Percentiles rank a stretch among this genome's conserved stretches.
phyloP scores from a whole-genome alignment of 1,140 invertebrate species.

The Trinorchestia longiramus region DNA sequence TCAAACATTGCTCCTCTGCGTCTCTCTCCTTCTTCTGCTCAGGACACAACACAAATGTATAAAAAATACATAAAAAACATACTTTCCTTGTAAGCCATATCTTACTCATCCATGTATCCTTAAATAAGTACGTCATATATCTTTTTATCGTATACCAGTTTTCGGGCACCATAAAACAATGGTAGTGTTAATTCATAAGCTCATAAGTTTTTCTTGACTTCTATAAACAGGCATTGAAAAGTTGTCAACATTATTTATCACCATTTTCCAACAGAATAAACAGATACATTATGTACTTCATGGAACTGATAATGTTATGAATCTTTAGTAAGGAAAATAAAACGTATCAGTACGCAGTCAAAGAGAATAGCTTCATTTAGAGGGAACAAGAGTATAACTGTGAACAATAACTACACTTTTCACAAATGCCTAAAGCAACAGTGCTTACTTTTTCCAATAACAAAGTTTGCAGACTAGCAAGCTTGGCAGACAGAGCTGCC shows the following conservation, averaged over 20 bases:
- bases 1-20: neutral
- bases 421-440: neutral
- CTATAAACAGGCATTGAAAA: neutral
- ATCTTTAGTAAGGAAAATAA: no score
- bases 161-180: neutral
- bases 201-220: neutral
- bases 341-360: no score
- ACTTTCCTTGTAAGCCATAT: neutral
- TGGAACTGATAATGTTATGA: no score
- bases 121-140: no score
- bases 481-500: neutral
- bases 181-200: neutral
- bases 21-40: slow-evolving; percentile 11
- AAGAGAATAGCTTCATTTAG: no score
- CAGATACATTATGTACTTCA: no score
- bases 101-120: neutral
- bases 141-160: no score
- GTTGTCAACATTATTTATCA: neutral
- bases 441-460: neutral
- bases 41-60: neutral
- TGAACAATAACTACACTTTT: neutral
- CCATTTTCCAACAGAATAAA: neutral
- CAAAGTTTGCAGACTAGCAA: neutral
- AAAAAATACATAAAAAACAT: no score
- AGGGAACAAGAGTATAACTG: no score